Conservation (phyloP, 2,113 vertebrate species). For the Fulica atra region DNA sequence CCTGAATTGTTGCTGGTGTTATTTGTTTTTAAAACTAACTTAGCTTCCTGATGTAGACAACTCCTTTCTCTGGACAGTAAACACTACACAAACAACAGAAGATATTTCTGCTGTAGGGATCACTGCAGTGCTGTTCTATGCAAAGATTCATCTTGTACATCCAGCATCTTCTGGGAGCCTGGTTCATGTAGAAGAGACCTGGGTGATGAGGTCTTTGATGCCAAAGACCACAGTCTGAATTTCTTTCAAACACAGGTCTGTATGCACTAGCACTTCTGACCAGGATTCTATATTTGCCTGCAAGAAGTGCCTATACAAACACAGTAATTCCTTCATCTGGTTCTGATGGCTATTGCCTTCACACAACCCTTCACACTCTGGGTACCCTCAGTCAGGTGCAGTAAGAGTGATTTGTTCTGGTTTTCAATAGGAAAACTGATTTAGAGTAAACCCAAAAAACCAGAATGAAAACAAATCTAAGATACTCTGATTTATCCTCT, state of each 20-base stretch:
- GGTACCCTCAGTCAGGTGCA: not conserved
- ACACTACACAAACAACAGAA: not conserved
- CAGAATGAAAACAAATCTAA: not conserved
- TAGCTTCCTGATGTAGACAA: not conserved
- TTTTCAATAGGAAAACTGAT: not conserved
- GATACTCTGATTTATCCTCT: not conserved
- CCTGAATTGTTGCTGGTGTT: not conserved
- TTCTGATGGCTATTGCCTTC: not conserved
- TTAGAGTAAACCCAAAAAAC: rapidly evolving
- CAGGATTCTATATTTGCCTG: not conserved
- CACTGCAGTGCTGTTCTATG: not conserved
- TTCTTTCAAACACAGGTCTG: not conserved
- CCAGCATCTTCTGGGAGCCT: not conserved
- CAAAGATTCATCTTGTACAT: not conserved
- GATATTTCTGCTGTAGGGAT: not conserved
- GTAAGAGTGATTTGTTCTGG: not conserved
- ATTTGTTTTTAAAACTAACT: not conserved
- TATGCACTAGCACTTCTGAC: not conserved
- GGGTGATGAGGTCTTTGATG: not conserved
- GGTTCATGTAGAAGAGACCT: not conserved
- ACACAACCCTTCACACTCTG: not conserved
- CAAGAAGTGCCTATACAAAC: not conserved
- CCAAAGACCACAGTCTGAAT: not conserved
- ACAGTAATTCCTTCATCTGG: not conserved
- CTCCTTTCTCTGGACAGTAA: not conserved